These are phyloP conservation scores for Bryconaethiops microstoma DNA, from an alignment of 2,797 vertebrate genomes.

Conservation along the genomic window DNA sequence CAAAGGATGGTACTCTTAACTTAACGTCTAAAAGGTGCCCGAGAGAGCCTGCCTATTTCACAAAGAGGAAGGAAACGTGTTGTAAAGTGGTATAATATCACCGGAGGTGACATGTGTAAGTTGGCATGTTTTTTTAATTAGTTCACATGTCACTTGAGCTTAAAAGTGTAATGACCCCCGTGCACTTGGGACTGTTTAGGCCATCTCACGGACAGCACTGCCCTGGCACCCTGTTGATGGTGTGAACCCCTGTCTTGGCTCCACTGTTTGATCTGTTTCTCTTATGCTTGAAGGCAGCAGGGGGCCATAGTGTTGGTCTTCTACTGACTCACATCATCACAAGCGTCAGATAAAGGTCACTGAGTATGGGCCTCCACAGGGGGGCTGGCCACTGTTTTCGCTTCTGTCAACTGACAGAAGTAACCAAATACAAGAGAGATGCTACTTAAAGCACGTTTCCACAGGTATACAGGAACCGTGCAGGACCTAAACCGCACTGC, in stretches of 20 bases:
- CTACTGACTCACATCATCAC: slow-evolving; percentile 34
- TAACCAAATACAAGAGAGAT: not conserved
- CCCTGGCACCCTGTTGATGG: slow-evolving; percentile 1
- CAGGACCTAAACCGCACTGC: no score
- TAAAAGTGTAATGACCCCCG: not conserved
- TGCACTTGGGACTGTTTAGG: not conserved
- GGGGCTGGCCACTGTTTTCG: not conserved
- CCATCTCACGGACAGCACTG: not conserved
- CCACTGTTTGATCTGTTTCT: slow-evolving; percentile 50
- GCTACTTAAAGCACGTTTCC: no score
- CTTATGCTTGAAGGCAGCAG: slow-evolving; percentile 38
- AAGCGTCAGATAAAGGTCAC: slow-evolving; percentile 44
- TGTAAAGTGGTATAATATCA: not conserved
- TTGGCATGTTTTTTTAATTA: slow-evolving; percentile 1
- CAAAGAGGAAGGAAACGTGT: not conserved
- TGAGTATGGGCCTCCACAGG: slow-evolving; percentile 10
- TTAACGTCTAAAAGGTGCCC: not conserved
- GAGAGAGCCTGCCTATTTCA: not conserved
- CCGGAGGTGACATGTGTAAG: not conserved
- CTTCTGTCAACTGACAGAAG: slow-evolving; percentile 3
- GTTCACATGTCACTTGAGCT: slow-evolving; percentile 25
- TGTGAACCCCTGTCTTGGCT: slow-evolving; percentile 27
- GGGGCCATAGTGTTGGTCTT: slow-evolving; percentile 3
- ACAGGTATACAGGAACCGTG: no score
- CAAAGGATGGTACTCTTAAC: not conserved